A percentile compares a stretch with the other conserved stretches of the same genome.
Evolutionary conservation across 2,113 vertebrate species (phyloP).

Genomic region (Ceuthmochares aereus): DNA sequence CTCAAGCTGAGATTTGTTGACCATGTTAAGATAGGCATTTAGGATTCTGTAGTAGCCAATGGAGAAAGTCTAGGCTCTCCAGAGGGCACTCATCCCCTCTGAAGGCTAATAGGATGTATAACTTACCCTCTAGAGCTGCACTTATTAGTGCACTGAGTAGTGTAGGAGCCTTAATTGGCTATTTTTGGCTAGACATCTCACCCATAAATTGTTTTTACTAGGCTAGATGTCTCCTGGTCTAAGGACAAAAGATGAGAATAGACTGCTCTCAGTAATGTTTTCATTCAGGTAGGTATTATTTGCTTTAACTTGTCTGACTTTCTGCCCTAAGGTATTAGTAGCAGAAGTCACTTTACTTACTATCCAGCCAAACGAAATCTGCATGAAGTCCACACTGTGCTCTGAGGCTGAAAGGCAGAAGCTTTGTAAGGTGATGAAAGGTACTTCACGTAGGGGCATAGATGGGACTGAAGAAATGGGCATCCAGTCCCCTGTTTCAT

Average conservation of each 20-base stretch:
- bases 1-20: neutral
- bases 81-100: neutral
- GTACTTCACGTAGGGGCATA: rapidly evolving
- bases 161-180: neutral
- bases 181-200: neutral
- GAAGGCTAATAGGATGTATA: neutral
- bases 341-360: neutral
- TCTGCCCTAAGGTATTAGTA: neutral
- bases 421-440: neutral
- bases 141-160: neutral
- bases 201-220: neutral
- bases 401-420: neutral
- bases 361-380: neutral
- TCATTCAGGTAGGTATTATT: neutral
- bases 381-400: neutral
- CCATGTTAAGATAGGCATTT: neutral
- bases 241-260: neutral
- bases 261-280: neutral
- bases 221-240: neutral
- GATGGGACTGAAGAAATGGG: neutral
- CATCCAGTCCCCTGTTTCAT: neutral
- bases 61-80: neutral
- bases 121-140: neutral
- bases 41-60: neutral
- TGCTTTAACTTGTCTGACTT: neutral